phyloP scores from a whole-genome alignment of 2,113 vertebrate species.

The Sialia sialis region DNA sequence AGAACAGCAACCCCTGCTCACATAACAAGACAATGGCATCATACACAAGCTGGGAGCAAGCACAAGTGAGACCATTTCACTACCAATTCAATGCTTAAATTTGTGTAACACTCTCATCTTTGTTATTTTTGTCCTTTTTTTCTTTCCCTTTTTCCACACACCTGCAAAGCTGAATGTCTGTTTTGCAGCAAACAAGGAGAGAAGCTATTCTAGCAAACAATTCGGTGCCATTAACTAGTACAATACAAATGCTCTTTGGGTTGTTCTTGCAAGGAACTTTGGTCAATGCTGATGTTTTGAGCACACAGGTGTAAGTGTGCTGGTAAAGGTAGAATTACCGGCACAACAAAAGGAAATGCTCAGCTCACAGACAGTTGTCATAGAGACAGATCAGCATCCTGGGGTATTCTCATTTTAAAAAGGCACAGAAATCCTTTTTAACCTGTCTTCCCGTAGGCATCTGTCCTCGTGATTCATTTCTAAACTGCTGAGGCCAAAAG shows the following conservation, averaged over 20 bases:
- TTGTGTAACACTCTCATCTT: background rate
- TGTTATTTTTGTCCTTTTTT: background rate
- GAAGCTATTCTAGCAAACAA: background rate
- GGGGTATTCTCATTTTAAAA: constrained; percentile 29
- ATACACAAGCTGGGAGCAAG: background rate
- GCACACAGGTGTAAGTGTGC: background rate
- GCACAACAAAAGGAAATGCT: background rate
- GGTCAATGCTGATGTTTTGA: background rate
- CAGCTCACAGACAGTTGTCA: constrained; percentile 44
- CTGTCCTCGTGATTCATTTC: constrained; percentile 40
- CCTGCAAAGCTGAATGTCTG: background rate
- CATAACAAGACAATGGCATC: accelerated
- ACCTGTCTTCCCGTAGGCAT: constrained; percentile 36
- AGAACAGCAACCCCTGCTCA: background rate
- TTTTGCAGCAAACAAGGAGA: background rate
- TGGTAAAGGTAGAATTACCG: background rate
- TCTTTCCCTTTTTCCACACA: background rate
- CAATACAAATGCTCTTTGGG: background rate
- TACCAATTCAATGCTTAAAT: background rate
- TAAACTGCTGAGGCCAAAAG: constrained; percentile 24
- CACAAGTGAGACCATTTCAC: background rate
- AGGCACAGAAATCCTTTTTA: constrained; percentile 32
- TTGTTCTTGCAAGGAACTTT: background rate
- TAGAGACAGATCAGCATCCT: constrained; percentile 35
- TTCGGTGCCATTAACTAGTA: background rate